phyloP scores from a whole-genome alignment of 64 coral and sea anemone genomes.

The Pocillopora damicornis region DNA sequence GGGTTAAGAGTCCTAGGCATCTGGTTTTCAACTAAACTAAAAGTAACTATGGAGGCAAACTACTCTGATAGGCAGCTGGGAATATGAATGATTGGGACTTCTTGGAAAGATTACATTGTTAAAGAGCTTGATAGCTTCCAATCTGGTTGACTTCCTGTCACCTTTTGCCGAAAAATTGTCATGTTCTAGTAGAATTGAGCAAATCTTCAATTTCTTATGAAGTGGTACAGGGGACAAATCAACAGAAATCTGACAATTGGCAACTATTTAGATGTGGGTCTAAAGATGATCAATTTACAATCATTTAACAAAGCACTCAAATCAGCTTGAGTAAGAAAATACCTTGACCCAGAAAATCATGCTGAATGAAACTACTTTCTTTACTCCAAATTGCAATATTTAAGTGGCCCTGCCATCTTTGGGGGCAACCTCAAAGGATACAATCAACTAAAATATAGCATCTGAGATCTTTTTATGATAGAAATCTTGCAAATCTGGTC shows the following conservation, averaged over 20 bases:
- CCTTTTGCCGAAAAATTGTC: background rate
- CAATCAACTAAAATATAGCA: background rate
- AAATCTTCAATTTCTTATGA: slow-evolving; percentile 23
- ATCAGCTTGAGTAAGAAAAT: slow-evolving; percentile 22
- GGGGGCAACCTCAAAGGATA: background rate
- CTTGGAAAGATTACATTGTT: slow-evolving; percentile 13
- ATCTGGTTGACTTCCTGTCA: slow-evolving; percentile 15
- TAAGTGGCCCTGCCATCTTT: background rate
- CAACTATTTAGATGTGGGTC: slow-evolving; percentile 6
- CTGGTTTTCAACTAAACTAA: slow-evolving; percentile 7
- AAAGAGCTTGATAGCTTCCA: slow-evolving; percentile 17
- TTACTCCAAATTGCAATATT: background rate
- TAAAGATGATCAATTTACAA: slow-evolving; percentile 27
- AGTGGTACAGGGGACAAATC: slow-evolving; percentile 30
- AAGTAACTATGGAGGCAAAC: background rate
- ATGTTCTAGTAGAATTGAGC: background rate
- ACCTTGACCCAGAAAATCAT: slow-evolving; percentile 3
- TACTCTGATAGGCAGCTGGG: slow-evolving; percentile 5
- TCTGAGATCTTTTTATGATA: background rate
- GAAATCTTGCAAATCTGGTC: slow-evolving; percentile 15
- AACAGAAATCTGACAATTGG: slow-evolving; percentile 17
- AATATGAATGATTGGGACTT: background rate
- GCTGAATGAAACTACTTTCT: slow-evolving; percentile 14
- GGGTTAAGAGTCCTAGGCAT: slow-evolving; percentile 17
- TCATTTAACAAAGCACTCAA: slow-evolving; percentile 26